Percentiles rank a stretch among this genome's conserved stretches.
Evolutionary conservation across 2,888 invertebrate genomes (phyloP).

Genomic region (Pachycephus smyrnensis): DNA sequence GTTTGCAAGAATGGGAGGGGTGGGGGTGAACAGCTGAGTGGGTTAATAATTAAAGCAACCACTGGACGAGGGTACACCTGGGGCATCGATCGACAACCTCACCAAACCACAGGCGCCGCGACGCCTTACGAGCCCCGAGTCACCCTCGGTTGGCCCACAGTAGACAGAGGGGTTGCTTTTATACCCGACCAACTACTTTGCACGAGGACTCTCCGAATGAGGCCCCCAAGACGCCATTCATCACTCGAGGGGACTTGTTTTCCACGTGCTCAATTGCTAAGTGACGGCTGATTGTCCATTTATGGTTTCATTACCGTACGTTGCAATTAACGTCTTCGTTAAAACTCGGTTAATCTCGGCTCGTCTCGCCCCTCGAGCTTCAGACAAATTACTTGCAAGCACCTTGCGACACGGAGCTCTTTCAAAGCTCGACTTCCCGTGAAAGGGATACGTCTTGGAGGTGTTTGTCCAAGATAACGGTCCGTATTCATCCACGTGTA

Average conservation of each 20-base stretch:
- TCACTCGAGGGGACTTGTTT: not conserved
- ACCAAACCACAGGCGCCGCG: not conserved
- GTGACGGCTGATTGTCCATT: not conserved
- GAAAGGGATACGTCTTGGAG: not conserved
- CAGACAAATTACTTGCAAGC: not conserved
- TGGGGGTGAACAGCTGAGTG: conserved; percentile 27
- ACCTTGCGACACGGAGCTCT: not conserved
- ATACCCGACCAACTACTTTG: conserved; percentile 42
- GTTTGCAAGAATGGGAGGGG: conserved; percentile 16
- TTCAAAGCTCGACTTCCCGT: not conserved
- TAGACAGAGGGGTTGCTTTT: conserved; percentile 34
- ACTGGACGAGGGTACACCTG: conserved; percentile 33
- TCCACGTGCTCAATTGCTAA: not conserved
- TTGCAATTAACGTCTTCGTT: not conserved
- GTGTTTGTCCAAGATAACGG: not conserved
- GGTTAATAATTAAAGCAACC: conserved; percentile 48
- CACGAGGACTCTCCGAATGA: conserved; percentile 38
- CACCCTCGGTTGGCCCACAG: not conserved
- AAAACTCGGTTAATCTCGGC: not conserved
- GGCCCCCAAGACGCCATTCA: conserved; percentile 36
- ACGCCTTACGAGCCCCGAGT: not conserved
- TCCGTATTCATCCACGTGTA: not conserved
- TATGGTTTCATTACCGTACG: not conserved
- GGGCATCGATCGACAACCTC: conserved; percentile 48
- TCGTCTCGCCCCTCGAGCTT: not conserved